phyloP scores from a whole-genome alignment of 23 tunicate species.

The Ciona savignyi region DNA sequence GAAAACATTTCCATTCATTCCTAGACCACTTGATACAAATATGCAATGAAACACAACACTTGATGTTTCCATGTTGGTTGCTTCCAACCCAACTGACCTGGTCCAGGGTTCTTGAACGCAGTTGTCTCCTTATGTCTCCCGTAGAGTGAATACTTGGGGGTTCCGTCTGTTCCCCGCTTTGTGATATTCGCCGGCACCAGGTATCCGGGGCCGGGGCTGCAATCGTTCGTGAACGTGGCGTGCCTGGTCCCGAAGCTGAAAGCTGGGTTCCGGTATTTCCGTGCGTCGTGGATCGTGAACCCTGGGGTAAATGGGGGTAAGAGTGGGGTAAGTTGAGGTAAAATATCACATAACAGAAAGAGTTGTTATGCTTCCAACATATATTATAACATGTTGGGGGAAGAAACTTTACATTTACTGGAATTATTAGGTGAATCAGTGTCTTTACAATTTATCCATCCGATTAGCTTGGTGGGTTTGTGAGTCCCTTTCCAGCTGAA shows the following conservation, averaged over 20 bases:
- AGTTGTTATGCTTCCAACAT: no score
- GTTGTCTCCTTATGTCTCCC: conserved; percentile 37
- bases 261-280: conserved; percentile 73
- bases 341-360: no score
- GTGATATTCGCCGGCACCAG: conserved; percentile 68
- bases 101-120: conserved; percentile 88
- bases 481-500: no score
- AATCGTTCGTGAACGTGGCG: conserved; percentile 59
- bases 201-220: conserved; percentile 91
- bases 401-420: not conserved
- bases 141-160: conserved; percentile 80
- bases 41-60: no score
- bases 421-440: no score
- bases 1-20: not conserved
- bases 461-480: no score
- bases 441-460: no score
- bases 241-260: conserved; percentile 89
- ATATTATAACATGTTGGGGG: no score
- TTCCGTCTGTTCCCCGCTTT: conserved; percentile 71
- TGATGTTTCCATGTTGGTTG: no score
- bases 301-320: conserved; percentile 30
- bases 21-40: no score
- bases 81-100: no score
- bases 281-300: conserved; percentile 50
- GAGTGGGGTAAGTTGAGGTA: no score